These are phyloP conservation scores for Uloborus diversus DNA, from an alignment of 1,140 invertebrate species.

Conservation along the genomic window DNA sequence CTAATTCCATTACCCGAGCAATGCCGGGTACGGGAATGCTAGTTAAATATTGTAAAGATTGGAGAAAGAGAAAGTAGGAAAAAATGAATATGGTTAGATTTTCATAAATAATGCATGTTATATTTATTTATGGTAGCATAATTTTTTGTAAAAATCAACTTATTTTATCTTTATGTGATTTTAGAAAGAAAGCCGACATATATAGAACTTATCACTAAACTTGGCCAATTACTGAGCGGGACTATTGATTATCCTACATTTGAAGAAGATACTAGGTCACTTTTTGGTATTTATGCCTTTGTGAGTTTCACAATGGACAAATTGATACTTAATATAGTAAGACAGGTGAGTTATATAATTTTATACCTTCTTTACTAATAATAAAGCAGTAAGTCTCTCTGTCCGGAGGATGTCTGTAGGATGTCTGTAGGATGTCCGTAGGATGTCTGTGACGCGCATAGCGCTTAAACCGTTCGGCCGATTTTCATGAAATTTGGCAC, in stretches of 20 bases:
- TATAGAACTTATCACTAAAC: conserved; percentile 88
- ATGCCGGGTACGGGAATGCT: too few relatives aligned
- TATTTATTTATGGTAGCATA: background rate
- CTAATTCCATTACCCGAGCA: too few relatives aligned
- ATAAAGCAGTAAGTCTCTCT: too few relatives aligned
- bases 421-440: too few relatives aligned
- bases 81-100: too few relatives aligned
- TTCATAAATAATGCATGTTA: too few relatives aligned
- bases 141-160: background rate
- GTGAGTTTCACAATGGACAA: conserved; percentile 92
- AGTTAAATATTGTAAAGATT: too few relatives aligned
- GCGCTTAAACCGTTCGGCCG: too few relatives aligned
- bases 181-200: conserved; percentile 81
- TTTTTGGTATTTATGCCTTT: conserved; percentile 97
- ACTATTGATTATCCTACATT: conserved; percentile 90
- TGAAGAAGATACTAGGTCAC: conserved; percentile 92
- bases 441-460: too few relatives aligned
- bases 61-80: too few relatives aligned
- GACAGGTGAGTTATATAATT: conserved; percentile 68
- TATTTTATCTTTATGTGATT: background rate
- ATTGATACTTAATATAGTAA: conserved; percentile 86
- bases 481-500: too few relatives aligned
- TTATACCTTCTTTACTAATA: background rate
- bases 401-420: too few relatives aligned
- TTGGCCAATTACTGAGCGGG: conserved; percentile 92